Evolutionary conservation across 2,113 vertebrate species (phyloP).

Genomic region (Malurus melanocephalus): DNA sequence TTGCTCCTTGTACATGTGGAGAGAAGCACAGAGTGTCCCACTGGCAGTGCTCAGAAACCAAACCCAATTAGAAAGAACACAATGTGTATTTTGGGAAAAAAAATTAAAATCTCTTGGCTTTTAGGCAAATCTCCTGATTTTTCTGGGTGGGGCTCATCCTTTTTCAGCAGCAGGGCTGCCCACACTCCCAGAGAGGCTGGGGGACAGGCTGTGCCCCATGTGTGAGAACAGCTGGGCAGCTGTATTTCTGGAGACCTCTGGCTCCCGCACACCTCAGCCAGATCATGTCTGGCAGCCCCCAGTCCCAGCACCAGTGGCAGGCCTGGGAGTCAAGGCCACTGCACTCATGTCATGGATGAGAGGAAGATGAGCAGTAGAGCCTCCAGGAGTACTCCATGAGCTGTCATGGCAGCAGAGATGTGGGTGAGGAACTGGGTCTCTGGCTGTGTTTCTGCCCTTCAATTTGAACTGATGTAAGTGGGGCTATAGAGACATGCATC

Average conservation of each 20-base stretch:
- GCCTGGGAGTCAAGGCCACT: background rate
- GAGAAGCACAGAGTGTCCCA: background rate
- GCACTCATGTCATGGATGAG: accelerated
- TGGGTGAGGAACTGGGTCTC: background rate
- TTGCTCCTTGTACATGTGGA: background rate
- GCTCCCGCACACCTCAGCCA: background rate
- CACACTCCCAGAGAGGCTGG: accelerated
- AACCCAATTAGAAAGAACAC: background rate
- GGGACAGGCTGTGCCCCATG: background rate
- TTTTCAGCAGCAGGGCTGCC: background rate
- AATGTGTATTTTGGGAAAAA: background rate
- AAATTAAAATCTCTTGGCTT: background rate
- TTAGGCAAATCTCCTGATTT: background rate
- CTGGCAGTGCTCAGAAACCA: background rate
- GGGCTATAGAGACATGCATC: background rate
- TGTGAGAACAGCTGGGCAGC: background rate
- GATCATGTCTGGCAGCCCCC: background rate
- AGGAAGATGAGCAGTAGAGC: background rate
- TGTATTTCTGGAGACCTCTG: background rate
- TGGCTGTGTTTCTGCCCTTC: background rate
- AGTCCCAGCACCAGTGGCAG: background rate
- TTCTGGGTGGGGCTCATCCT: background rate
- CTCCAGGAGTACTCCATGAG: background rate
- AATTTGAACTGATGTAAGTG: accelerated
- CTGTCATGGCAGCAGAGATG: background rate